phyloP scores from a whole-genome alignment of 2,113 vertebrate species.

The Casuarius casuarius region DNA sequence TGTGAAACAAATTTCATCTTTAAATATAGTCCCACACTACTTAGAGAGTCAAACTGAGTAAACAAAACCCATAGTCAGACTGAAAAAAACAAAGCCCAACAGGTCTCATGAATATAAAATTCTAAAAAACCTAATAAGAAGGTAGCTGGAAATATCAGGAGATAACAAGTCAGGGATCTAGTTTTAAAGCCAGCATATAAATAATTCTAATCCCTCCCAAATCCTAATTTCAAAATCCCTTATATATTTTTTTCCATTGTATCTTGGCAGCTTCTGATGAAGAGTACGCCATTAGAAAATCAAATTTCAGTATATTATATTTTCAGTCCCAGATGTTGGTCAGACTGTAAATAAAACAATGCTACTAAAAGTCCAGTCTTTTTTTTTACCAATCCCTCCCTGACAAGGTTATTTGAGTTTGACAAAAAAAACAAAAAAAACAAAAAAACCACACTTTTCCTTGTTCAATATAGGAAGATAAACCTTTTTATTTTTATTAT shows the following conservation, averaged over 20 bases:
- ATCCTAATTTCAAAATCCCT: not conserved
- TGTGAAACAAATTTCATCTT: not conserved
- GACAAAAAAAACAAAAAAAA: not conserved
- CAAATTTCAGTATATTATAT: not conserved
- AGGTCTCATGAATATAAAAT: not conserved
- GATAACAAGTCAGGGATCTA: rapidly evolving
- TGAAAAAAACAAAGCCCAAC: too few species aligned
- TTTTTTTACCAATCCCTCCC: not conserved
- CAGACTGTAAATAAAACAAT: not conserved
- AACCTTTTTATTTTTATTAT: not conserved
- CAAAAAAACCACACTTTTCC: not conserved
- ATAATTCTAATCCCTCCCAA: not conserved
- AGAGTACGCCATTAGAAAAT: not conserved
- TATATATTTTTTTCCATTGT: not conserved
- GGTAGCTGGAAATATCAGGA: not conserved
- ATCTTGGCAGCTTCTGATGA: not conserved
- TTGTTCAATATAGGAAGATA: not conserved
- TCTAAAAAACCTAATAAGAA: not conserved
- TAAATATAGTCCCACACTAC: not conserved
- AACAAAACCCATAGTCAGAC: not conserved
- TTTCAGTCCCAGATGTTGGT: not conserved
- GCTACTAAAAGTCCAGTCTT: not conserved
- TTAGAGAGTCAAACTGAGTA: not conserved
- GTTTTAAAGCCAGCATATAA: not conserved
- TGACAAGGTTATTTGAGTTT: not conserved